These are phyloP conservation scores for Thunnus thynnus DNA, from an alignment of 2,113 vertebrate species.

Conservation along the genomic window DNA sequence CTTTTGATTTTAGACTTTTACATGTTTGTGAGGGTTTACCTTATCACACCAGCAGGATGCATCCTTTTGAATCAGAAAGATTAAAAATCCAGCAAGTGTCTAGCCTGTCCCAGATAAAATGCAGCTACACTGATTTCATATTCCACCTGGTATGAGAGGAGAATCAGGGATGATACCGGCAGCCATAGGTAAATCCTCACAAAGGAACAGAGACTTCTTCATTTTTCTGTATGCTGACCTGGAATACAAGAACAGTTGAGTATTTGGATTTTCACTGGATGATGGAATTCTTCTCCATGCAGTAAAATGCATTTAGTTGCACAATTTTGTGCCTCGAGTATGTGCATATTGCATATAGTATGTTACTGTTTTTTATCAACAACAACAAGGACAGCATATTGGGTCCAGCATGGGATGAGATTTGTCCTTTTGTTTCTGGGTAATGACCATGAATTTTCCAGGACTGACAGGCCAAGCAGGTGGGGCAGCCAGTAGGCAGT, in stretches of 20 bases:
- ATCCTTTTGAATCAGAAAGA: conserved; percentile 25
- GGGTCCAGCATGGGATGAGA: conserved; percentile 49
- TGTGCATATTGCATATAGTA: neutral
- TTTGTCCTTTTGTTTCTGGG: conserved; percentile 76
- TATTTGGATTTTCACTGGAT: neutral
- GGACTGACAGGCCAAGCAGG: conserved; percentile 77
- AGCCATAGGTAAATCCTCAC: conserved; percentile 44
- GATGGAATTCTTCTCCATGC: conserved; percentile 3
- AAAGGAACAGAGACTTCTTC: conserved; percentile 36
- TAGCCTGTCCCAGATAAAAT: conserved; percentile 19
- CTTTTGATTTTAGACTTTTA: neutral
- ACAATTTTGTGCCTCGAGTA: too few relatives aligned
- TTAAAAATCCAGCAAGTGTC: conserved; percentile 26
- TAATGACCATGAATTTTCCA: conserved; percentile 74
- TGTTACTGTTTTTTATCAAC: neutral
- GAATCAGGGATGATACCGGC: conserved; percentile 23
- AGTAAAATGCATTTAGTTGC: neutral
- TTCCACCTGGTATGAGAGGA: conserved; percentile 30
- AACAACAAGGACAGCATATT: conserved; percentile 58
- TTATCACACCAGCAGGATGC: conserved; percentile 4
- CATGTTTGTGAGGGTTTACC: conserved; percentile 9
- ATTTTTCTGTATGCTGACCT: conserved; percentile 18
- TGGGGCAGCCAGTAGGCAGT: conserved; percentile 61
- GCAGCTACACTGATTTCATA: conserved; percentile 37
- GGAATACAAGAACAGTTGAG: conserved; percentile 7